These are phyloP conservation scores for Tauraco hartlaubi DNA, from an alignment of 2,797 vertebrate genomes.

Conservation along the genomic window DNA sequence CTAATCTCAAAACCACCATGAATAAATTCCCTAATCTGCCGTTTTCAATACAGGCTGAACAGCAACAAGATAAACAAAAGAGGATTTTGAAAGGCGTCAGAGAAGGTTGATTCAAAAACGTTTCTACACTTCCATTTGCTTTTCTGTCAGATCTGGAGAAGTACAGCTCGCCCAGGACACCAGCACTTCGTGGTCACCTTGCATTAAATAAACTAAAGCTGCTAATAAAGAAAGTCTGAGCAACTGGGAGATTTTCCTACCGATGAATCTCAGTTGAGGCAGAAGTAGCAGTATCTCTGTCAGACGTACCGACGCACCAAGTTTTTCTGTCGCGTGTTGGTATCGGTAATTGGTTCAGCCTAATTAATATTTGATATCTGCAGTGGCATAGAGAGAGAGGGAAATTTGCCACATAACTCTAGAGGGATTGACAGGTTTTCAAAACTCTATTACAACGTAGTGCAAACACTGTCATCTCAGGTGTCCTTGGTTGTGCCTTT, in stretches of 20 bases:
- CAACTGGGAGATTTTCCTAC: background rate
- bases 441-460: background rate
- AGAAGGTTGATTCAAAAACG: background rate
- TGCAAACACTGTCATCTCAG: constrained; percentile 1
- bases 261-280: background rate
- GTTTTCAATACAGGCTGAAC: background rate
- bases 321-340: background rate
- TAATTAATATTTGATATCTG: constrained; percentile 27
- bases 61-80: background rate
- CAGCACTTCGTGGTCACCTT: background rate
- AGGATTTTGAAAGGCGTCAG: background rate
- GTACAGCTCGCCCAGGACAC: background rate
- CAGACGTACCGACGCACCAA: fast-evolving
- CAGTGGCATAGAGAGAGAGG: background rate
- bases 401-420: background rate
- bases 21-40: background rate
- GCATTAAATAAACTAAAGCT: background rate
- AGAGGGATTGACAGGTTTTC: background rate
- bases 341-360: background rate
- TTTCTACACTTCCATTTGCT: background rate
- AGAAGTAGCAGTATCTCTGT: background rate
- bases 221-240: background rate
- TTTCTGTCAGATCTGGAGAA: background rate
- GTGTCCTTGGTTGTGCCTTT: background rate
- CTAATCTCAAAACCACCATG: background rate